These are phyloP conservation scores for Anguilla megastoma DNA, from an alignment of 2,797 vertebrate genomes.

Conservation along the genomic window DNA sequence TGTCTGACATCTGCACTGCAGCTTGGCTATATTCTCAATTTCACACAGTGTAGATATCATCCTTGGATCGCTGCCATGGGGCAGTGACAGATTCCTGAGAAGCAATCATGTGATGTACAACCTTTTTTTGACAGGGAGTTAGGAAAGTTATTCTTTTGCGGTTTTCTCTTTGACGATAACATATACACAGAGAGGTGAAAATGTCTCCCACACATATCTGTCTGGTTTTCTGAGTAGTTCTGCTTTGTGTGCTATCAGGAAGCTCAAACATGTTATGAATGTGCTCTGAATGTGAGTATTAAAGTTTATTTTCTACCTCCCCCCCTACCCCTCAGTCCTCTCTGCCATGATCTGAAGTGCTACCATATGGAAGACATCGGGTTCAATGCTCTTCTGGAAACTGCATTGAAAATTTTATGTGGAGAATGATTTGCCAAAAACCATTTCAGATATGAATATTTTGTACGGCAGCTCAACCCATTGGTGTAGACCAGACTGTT, in stretches of 20 bases:
- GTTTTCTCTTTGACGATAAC: conserved; percentile 36
- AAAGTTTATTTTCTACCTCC: conserved; percentile 27
- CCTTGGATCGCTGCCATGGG: conserved; percentile 60
- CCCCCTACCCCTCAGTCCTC: conserved; percentile 21
- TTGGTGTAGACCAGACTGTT: conserved; percentile 41
- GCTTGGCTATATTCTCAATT: conserved; percentile 59
- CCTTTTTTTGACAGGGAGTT: conserved; percentile 44
- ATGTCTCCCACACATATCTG: conserved; percentile 35
- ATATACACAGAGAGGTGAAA: conserved; percentile 36
- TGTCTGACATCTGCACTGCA: conserved; percentile 74
- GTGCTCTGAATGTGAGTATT: conserved; percentile 46
- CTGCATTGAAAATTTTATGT: conserved; percentile 51
- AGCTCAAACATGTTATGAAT: conserved; percentile 40
- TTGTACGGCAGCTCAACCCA: conserved; percentile 33
- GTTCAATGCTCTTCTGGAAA: conserved; percentile 56
- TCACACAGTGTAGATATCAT: conserved; percentile 66
- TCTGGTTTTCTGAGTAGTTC: conserved; percentile 28
- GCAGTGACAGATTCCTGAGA: conserved; percentile 63
- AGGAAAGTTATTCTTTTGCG: conserved; percentile 33
- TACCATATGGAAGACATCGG: conserved; percentile 66
- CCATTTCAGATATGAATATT: conserved; percentile 49
- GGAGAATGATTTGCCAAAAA: conserved; percentile 50
- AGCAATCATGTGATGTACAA: conserved; percentile 52
- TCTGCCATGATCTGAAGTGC: conserved; percentile 43
- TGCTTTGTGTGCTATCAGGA: conserved; percentile 27